Percentiles rank a stretch among this genome's conserved stretches.
These are phyloP conservation scores for Oriolus oriolus DNA, from an alignment of 2,113 vertebrate genomes.

Conservation along the genomic window DNA sequence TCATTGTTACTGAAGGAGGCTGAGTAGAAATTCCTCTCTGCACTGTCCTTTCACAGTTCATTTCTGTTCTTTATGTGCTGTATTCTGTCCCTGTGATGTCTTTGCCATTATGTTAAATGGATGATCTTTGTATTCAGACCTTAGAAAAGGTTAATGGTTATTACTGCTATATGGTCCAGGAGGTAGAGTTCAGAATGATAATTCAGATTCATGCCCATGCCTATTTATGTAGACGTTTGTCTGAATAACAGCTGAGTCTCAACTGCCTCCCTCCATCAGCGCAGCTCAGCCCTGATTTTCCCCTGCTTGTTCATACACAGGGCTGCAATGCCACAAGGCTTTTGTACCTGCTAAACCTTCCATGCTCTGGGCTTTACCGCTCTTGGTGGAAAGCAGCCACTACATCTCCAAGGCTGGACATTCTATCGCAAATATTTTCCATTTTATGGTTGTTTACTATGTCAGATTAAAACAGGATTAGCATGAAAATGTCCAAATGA, in stretches of 20 bases:
- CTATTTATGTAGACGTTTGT: neutral
- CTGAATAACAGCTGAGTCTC: neutral
- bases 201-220: neutral
- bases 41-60: neutral
- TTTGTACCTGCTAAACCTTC: neutral
- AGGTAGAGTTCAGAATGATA: neutral
- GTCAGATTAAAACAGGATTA: neutral
- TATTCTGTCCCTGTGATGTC: neutral
- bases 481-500: neutral
- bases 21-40: neutral
- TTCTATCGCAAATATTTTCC: neutral
- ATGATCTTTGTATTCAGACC: neutral
- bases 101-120: neutral
- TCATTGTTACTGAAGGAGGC: neutral
- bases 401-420: neutral
- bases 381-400: neutral
- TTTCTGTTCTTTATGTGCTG: constrained; percentile 24
- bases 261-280: neutral
- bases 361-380: neutral
- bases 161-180: neutral
- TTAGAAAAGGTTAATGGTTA: constrained; percentile 45
- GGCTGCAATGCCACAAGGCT: neutral
- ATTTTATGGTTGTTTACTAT: neutral
- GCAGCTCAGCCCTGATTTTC: neutral
- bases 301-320: neutral